phyloP scores from a whole-genome alignment of 2,888 invertebrate genomes.

The Stenoptilia bipunctidactyla region DNA sequence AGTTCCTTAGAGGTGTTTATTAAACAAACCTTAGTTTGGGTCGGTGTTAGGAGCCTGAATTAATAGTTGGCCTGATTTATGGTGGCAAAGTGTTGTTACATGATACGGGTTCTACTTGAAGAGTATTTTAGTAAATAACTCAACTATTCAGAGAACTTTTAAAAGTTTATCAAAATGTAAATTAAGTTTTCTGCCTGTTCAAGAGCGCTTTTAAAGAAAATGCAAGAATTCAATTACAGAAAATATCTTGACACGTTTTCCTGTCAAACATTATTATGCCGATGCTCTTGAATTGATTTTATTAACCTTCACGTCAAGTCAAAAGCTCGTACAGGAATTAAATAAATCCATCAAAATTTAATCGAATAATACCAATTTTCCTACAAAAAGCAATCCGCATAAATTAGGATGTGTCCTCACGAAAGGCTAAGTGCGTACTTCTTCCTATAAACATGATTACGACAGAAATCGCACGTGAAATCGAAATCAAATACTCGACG shows the following conservation, averaged over 20 bases:
- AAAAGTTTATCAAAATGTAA: too few relatives aligned
- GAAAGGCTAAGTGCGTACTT: conserved; percentile 16
- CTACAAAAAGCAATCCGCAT: conserved; percentile 12
- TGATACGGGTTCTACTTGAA: too few relatives aligned
- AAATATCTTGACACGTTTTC: too few relatives aligned
- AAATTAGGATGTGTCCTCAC: conserved; percentile 36
- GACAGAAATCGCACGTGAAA: conserved; percentile 16
- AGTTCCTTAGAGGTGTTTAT: conserved; percentile 66
- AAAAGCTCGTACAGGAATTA: conserved; percentile 7
- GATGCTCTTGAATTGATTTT: too few relatives aligned
- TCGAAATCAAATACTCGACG: conserved; percentile 46
- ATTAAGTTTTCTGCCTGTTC: too few relatives aligned
- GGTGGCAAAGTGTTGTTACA: neutral
- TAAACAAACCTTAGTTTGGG: conserved; percentile 44
- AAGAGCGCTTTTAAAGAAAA: too few relatives aligned
- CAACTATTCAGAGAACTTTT: too few relatives aligned
- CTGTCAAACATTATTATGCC: too few relatives aligned
- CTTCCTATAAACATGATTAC: conserved; percentile 4
- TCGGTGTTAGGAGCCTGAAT: conserved; percentile 21
- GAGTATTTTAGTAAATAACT: too few relatives aligned
- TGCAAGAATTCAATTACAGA: too few relatives aligned
- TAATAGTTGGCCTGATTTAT: neutral
- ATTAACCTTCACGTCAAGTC: neutral
- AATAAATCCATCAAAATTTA: conserved; percentile 9
- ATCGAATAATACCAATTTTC: conserved; percentile 6